phyloP scores from a whole-genome alignment of 2,113 vertebrate species.

The Ceuthmochares aereus region DNA sequence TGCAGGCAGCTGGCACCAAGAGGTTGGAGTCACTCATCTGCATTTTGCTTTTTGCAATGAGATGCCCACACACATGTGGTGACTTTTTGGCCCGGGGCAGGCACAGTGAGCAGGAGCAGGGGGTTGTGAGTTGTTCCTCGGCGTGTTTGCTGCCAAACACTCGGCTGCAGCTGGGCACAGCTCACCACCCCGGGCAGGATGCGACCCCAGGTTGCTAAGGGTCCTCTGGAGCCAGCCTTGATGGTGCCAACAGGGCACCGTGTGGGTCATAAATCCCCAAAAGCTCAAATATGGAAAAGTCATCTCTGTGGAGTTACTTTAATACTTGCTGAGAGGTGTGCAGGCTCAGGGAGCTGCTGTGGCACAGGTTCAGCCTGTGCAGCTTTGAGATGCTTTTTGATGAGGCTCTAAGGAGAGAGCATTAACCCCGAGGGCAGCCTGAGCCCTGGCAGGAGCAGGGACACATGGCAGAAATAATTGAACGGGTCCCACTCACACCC shows the following conservation, averaged over 20 bases:
- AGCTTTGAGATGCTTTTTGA: not conserved
- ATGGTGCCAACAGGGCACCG: fast-evolving
- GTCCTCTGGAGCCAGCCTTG: not conserved
- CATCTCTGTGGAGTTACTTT: fast-evolving
- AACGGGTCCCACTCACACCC: not conserved
- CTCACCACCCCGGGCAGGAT: not conserved
- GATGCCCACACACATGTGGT: fast-evolving
- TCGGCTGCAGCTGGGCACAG: not conserved
- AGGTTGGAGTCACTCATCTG: not conserved
- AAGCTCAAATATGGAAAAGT: not conserved
- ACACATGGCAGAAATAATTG: not conserved
- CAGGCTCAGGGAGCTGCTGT: not conserved
- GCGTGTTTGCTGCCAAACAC: fast-evolving
- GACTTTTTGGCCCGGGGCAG: not conserved
- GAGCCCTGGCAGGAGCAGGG: not conserved
- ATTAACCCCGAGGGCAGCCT: not conserved
- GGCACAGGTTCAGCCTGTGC: not conserved
- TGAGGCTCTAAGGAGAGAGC: not conserved
- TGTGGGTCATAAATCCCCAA: not conserved
- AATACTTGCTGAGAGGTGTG: not conserved
- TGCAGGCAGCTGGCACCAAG: too few relatives aligned
- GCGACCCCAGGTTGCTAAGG: fast-evolving
- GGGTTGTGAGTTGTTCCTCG: fast-evolving
- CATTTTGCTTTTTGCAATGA: not conserved
- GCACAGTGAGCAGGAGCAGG: not conserved